Evolutionary conservation across 2,888 invertebrate genomes (phyloP).

Genomic region (Chymomyza fuscimana): DNA sequence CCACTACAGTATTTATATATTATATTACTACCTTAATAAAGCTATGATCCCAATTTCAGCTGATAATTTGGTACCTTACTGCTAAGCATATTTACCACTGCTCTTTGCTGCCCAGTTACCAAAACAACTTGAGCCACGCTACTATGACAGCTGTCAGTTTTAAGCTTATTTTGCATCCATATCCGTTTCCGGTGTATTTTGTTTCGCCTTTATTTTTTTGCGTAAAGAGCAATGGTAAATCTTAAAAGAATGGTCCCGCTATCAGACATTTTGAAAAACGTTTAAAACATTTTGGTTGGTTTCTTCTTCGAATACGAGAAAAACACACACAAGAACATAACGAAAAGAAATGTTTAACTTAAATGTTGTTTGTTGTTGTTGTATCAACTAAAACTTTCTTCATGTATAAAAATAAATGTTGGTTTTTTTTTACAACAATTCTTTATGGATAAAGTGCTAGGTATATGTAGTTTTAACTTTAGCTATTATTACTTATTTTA

Average conservation of each 20-base stretch:
- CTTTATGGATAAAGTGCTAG: constrained; percentile 20
- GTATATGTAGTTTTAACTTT: constrained; percentile 16
- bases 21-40: constrained; percentile 82
- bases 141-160: not conserved
- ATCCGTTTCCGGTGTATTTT: not conserved
- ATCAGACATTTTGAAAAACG: constrained; percentile 80
- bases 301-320: constrained; percentile 60
- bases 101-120: constrained; percentile 58
- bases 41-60: constrained; percentile 84
- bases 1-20: constrained; percentile 36
- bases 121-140: no score
- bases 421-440: constrained; percentile 42
- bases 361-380: constrained; percentile 38
- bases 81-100: constrained; percentile 80
- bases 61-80: constrained; percentile 81
- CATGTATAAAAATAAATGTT: constrained; percentile 69
- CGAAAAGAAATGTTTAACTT: constrained; percentile 50
- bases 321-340: constrained; percentile 53
- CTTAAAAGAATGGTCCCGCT: constrained; percentile 81
- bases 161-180: not conserved
- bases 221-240: constrained; percentile 79
- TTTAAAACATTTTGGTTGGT: constrained; percentile 73
- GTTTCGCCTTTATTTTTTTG: not conserved
- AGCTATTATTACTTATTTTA: constrained; percentile 35
- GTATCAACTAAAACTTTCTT: constrained; percentile 30